A percentile compares a stretch with the other conserved stretches of the same genome.
These are phyloP conservation scores for Synergus japonicus DNA, from an alignment of 2,888 invertebrate species.

Conservation along the genomic window DNA sequence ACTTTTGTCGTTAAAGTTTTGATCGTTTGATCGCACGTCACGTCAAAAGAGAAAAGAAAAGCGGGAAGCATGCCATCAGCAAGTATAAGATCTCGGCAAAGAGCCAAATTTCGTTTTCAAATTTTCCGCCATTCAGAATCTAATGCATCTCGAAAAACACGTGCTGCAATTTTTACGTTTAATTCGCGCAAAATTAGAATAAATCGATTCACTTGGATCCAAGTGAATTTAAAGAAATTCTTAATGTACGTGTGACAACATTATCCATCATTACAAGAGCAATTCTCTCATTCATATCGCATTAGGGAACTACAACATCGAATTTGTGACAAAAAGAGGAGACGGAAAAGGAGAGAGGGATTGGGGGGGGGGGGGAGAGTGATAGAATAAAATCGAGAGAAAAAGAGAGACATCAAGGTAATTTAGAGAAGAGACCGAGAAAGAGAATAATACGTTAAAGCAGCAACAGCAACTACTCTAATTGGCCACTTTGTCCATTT, in stretches of 20 bases:
- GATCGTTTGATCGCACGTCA: conserved; percentile 1
- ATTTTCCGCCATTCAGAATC: not conserved
- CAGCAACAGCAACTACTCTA: conserved; percentile 75
- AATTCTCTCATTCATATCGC: not conserved
- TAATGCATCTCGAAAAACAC: not conserved
- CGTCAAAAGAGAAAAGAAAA: not conserved
- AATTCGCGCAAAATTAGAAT: not conserved
- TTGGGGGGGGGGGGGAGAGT: conserved; percentile 34
- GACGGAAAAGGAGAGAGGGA: conserved; percentile 13
- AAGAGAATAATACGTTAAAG: conserved; percentile 72
- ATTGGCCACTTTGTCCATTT: conserved; percentile 78
- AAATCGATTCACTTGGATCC: too few relatives aligned
- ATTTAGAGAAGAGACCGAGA: conserved; percentile 63
- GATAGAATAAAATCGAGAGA: conserved; percentile 44
- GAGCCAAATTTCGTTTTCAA: not conserved
- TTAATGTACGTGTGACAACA: not conserved
- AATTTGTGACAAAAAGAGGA: conserved; percentile 33
- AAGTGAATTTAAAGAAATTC: not conserved
- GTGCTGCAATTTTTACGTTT: not conserved
- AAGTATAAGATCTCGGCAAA: not conserved
- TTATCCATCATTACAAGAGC: not conserved
- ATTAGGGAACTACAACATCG: conserved; percentile 5
- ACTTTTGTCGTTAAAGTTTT: conserved; percentile 4
- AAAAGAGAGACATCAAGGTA: conserved; percentile 56
- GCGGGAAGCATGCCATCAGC: not conserved